These are phyloP conservation scores for Mionectes macconnelli DNA, from an alignment of 2,113 vertebrate species.

Conservation along the genomic window DNA sequence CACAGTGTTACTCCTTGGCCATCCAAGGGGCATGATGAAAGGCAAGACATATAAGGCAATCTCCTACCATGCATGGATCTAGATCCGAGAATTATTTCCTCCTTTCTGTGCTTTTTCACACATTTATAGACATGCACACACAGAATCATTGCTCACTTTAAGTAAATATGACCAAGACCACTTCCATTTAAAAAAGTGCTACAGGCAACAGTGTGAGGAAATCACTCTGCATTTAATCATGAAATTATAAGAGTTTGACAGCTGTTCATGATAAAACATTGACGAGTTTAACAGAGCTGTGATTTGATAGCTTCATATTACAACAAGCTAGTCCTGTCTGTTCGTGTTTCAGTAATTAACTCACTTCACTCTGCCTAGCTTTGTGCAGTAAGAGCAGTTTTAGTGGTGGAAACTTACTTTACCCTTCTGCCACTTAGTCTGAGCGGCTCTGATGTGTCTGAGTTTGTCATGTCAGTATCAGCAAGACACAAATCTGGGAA, in stretches of 20 bases:
- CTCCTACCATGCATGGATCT: not conserved
- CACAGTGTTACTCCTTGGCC: not conserved
- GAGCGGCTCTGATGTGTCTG: not conserved
- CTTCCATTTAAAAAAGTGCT: slow-evolving; percentile 22
- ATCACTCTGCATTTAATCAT: slow-evolving; percentile 73
- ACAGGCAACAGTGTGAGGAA: slow-evolving; percentile 63
- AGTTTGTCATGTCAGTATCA: not conserved
- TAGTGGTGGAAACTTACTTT: slow-evolving; percentile 40
- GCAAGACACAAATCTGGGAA: not conserved
- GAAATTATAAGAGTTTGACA: slow-evolving; percentile 64
- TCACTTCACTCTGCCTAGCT: slow-evolving; percentile 57
- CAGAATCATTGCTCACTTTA: not conserved
- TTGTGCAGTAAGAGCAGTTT: not conserved
- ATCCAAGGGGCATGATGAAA: not conserved
- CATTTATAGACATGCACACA: not conserved
- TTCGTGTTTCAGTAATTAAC: slow-evolving; percentile 68
- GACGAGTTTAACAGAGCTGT: slow-evolving; percentile 29
- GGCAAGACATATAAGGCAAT: not conserved
- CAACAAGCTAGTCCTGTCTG: slow-evolving; percentile 62
- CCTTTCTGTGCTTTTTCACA: not conserved
- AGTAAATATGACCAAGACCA: slow-evolving; percentile 38
- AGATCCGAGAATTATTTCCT: not conserved
- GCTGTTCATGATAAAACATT: slow-evolving; percentile 54
- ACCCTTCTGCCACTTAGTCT: slow-evolving; percentile 14
- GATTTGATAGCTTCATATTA: slow-evolving; percentile 68